Percentiles rank a stretch among this genome's conserved stretches.
Conservation (phyloP, 2,113 vertebrate species). For the Channa argus region DNA sequence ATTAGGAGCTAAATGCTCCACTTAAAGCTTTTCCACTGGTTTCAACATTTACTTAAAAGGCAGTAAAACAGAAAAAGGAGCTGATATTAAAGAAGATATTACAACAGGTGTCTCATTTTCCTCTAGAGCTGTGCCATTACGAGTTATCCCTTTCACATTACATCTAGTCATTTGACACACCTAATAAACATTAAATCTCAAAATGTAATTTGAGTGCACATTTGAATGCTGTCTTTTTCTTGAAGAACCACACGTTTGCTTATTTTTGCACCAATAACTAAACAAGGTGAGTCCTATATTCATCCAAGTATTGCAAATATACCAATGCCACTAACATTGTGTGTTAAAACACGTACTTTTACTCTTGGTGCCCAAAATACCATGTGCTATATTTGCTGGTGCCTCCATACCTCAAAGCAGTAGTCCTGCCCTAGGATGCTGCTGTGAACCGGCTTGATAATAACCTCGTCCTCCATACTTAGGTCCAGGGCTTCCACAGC, state of each 20-base stretch:
- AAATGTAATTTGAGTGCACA: no score
- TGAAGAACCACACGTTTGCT: no score
- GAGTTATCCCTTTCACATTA: background rate
- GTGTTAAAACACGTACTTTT: background rate
- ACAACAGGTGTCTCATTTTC: no score
- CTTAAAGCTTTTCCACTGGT: background rate
- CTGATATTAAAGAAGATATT: no score
- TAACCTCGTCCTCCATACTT: conserved; percentile 99
- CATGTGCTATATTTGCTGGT: background rate
- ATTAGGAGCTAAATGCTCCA: conserved; percentile 7
- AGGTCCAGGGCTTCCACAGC: conserved; percentile 98
- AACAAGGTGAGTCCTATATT: background rate
- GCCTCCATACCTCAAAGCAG: conserved; percentile 92
- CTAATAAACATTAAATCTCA: background rate
- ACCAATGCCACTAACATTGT: no score
- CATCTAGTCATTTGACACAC: background rate
- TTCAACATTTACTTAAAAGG: no score
- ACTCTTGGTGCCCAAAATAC: background rate
- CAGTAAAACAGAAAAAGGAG: no score
- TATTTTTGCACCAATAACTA: background rate
- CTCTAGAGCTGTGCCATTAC: no score
- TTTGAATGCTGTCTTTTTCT: no score
- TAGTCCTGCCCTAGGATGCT: conserved; percentile 98
- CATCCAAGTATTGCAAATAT: no score
- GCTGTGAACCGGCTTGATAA: conserved; percentile 97